Conservation (phyloP, 2,797 vertebrate genomes). For the Galago senegalensis region DNA sequence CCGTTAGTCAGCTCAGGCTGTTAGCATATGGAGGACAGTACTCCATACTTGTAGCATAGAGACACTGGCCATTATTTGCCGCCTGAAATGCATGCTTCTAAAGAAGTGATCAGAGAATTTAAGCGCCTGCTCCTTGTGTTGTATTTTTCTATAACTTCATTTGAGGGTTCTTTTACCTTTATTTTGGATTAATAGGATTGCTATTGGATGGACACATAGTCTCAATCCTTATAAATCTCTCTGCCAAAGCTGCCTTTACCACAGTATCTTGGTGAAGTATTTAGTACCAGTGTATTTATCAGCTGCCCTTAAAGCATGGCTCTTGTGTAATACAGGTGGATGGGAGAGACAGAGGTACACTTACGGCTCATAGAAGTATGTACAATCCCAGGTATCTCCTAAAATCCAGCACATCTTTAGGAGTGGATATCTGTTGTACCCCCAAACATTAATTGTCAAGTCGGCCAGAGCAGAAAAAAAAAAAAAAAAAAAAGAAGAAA, state of each 20-base stretch:
- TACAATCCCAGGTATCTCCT: neutral
- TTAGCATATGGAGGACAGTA: neutral
- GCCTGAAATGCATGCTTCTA: neutral
- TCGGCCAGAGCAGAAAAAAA: neutral
- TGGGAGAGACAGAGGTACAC: neutral
- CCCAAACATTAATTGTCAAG: neutral
- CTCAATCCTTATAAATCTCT: neutral
- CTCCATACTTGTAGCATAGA: rapidly evolving
- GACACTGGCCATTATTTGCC: neutral
- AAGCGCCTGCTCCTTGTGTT: neutral
- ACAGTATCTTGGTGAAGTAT: neutral
- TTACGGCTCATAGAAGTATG: neutral
- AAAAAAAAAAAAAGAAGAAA: too few species aligned
- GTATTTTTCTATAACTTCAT: neutral
- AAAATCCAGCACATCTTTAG: neutral
- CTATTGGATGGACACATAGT: neutral
- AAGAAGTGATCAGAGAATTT: neutral
- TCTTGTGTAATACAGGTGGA: neutral
- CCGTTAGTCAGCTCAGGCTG: too few species aligned
- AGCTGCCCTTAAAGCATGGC: neutral
- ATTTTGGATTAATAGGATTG: neutral
- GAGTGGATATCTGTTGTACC: neutral
- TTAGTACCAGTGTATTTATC: neutral
- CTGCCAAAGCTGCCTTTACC: neutral
- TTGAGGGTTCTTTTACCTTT: neutral